Conservation (phyloP, 2,888 invertebrate species). For the Keiferia lycopersicella region DNA sequence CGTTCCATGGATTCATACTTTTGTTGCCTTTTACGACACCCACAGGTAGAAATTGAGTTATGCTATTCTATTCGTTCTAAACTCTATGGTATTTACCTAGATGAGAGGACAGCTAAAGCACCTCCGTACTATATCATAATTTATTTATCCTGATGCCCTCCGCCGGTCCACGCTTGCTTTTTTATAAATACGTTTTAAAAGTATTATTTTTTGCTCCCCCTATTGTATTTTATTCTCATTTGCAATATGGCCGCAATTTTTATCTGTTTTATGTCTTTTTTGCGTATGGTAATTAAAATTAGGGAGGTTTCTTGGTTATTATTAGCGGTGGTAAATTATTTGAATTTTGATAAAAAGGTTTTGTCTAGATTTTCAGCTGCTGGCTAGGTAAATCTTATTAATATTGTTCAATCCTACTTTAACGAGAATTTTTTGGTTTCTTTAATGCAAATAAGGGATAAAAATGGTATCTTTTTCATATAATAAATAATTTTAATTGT, state of each 20-base stretch:
- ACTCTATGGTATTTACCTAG: constrained; percentile 53
- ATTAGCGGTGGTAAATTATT: neutral
- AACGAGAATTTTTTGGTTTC: too few species aligned
- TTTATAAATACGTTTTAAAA: constrained; percentile 56
- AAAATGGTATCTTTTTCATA: too few species aligned
- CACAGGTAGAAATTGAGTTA: too few species aligned
- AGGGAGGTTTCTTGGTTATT: constrained; percentile 8
- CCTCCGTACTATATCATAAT: constrained; percentile 75
- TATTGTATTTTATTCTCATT: constrained; percentile 62
- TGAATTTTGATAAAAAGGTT: too few species aligned
- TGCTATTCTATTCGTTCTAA: constrained; percentile 35
- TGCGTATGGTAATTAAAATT: constrained; percentile 67
- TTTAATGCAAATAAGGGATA: too few species aligned
- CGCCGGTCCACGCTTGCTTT: constrained; percentile 58
- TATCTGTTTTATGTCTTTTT: constrained; percentile 78
- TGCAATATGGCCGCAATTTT: constrained; percentile 71
- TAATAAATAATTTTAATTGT: too few species aligned
- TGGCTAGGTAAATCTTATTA: too few species aligned
- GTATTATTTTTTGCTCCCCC: constrained; percentile 40
- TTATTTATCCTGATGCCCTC: constrained; percentile 75
- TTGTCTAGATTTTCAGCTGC: too few species aligned
- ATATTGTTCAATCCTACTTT: too few species aligned
- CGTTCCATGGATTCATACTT: too few species aligned
- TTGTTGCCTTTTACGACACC: too few species aligned
- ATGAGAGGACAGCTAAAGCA: constrained; percentile 59